Evolutionary conservation across 2,797 vertebrate species (phyloP), one percentile per base, ranked within the genome.

Genomic region (Rhadinocentrus ornatus): DNA sequence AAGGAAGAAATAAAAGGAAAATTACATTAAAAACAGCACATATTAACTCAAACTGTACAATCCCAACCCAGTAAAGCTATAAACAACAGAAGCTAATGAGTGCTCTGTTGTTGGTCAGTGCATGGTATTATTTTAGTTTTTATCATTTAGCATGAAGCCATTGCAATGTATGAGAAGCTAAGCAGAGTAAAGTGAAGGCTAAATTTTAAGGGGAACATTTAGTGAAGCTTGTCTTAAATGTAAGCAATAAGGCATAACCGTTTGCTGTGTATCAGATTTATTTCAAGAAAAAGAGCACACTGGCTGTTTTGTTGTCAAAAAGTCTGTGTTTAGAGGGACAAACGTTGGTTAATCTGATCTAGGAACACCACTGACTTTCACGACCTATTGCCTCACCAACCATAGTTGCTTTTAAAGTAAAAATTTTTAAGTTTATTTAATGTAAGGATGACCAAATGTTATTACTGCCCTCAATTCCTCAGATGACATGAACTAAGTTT

Each of bases 381-480:
- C 24, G 24, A 26, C 22, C 50, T 53, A 53, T 58, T 7, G 41
- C 41, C 41, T 44, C 41, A 44, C 20, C 1, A 46, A 46, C 44
- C 44, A n/a, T n/a, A 9, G 18, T 9, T 46, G 44, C 44, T 46
- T 46, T 46, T 2, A 3, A n/a, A n/a, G 9, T 44, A 1, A 3
- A 18, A 44, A 41, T n/a, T 46, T 18, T 66, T 70, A 18, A 11
- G 39, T 50, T 64, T 22, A 63, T 73, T 53, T 61, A 62, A 39
- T 6, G 1, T 61, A n/a, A 61, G 53, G 26, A 58, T 67, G 31
- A 44, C 34, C 29, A n/a, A 27, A 29, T 2, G 59, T 66, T 37
- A 54, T 60, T 9, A 48, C 18, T 20, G 2, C 22, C 27, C 37
- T 60, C n/a, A 31, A 60, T 46, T 34, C 24, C 39, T 46, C 39